phyloP scores from a whole-genome alignment of 2,888 invertebrate genomes.

The Drosophila villosipedis region DNA sequence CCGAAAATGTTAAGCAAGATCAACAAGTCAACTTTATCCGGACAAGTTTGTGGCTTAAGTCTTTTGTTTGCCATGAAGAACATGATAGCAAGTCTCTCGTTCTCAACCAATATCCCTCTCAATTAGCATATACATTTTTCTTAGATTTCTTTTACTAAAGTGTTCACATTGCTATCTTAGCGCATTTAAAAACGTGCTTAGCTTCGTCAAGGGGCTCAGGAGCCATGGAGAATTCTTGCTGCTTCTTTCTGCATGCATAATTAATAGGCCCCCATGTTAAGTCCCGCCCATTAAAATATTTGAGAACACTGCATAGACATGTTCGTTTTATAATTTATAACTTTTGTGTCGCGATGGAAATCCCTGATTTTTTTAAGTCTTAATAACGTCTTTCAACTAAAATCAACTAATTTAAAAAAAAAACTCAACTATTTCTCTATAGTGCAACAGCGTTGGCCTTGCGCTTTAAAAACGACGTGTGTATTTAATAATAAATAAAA shows the following conservation, averaged over 20 bases:
- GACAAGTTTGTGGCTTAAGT: conserved; percentile 63
- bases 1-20: conserved; percentile 1
- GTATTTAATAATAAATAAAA: conserved; percentile 36
- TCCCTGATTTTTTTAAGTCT: background rate
- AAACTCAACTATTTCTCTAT: conserved; percentile 41
- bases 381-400: conserved; percentile 32
- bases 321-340: conserved; percentile 40
- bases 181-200: conserved; percentile 63
- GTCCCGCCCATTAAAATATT: conserved; percentile 44
- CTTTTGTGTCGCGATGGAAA: conserved; percentile 31
- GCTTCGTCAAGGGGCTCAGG: conserved; percentile 48
- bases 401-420: conserved; percentile 15
- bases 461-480: conserved; percentile 50
- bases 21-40: conserved; percentile 1
- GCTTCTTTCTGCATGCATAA: conserved; percentile 71
- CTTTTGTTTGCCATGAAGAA: conserved; percentile 42
- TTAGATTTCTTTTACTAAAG: conserved; percentile 54
- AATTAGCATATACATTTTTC: conserved; percentile 73
- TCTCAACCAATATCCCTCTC: conserved; percentile 36
- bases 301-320: conserved; percentile 52
- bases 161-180: conserved; percentile 52
- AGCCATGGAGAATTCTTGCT: conserved; percentile 37
- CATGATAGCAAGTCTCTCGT: conserved; percentile 3
- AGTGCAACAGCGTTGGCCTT: conserved; percentile 74
- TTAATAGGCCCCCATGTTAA: conserved; percentile 47